Evolutionary conservation across 2,888 invertebrate genomes (phyloP), one percentile per base, ranked within the genome.

Genomic region (Acronicta psi): DNA sequence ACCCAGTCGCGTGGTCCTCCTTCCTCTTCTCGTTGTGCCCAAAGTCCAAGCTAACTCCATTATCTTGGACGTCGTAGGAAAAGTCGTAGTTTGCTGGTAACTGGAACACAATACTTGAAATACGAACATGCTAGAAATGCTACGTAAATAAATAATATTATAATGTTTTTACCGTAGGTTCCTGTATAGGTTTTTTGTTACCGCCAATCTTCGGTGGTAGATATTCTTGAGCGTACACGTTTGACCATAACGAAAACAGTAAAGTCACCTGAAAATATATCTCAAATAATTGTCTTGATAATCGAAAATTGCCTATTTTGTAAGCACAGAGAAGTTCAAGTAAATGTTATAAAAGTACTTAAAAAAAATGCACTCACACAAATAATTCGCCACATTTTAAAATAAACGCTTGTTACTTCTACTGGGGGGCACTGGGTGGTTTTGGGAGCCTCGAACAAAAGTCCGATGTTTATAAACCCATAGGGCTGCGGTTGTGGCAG

Each of bases 1-100:
- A 95, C 43, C 96, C 96, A 8, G 95, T 94, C 0, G 96, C 95
- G 44, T 94, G 94, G 68, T 95, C 95, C 52, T 96, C 96, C 76
- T 96, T 95, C 20, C 96, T 89, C 79, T 95, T 95, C 86, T 96
- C 96, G 45, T 94, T 95, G 82, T 96, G 96, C 0, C 96, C 96
- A 75, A 96, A 96, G 81, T 96, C 95, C 37, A 95, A 81, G 41
- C 93, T 95, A 8, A 93, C 92, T 1, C 83, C 89, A 17, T 93
- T 94, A 79, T 96, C 96, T 82, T 95, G 94, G 10, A 96, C 96
- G 76, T 96, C 95, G 85, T 96, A 96, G 0, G 95, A 95, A 79
- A 95, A 96, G 76, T 96, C 95, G 81, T 96, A 96, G 81, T 95
- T 96, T 11, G 95, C 95, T 53, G 95, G 95, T 71, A 95, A 88